These are phyloP conservation scores for Tipula lateralis DNA, from an alignment of 2,888 invertebrate genomes.

Conservation along the genomic window DNA sequence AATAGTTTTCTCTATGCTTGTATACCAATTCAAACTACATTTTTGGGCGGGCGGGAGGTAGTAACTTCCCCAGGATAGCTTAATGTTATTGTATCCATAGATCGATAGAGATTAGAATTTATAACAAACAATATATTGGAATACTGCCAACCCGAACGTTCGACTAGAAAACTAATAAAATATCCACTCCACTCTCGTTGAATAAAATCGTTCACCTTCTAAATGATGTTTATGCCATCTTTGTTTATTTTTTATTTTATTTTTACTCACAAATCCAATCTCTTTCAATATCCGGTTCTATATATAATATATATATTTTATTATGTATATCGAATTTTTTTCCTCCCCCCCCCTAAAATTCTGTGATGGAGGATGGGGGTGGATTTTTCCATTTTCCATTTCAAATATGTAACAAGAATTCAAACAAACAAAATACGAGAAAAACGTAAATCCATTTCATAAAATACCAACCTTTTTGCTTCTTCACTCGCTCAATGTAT, in stretches of 20 bases:
- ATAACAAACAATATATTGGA: background rate
- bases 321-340: background rate
- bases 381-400: background rate
- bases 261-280: slow-evolving; percentile 19
- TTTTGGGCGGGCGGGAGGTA: too few relatives aligned
- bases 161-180: background rate
- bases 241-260: background rate
- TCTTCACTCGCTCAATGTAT: background rate
- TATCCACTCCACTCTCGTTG: background rate
- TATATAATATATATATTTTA: background rate
- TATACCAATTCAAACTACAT: too few relatives aligned
- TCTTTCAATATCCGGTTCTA: slow-evolving; percentile 5
- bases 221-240: slow-evolving; percentile 11
- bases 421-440: background rate
- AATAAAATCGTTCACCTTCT: background rate
- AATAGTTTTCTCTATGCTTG: too few relatives aligned
- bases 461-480: background rate
- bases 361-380: background rate
- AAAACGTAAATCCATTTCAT: slow-evolving; percentile 7
- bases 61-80: too few relatives aligned
- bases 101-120: background rate
- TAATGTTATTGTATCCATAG: background rate
- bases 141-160: background rate
- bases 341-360: background rate
- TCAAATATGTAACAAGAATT: slow-evolving; percentile 11